These are phyloP conservation scores for Pomatostomus ruficeps DNA, from an alignment of 2,113 vertebrate species.

Conservation along the genomic window DNA sequence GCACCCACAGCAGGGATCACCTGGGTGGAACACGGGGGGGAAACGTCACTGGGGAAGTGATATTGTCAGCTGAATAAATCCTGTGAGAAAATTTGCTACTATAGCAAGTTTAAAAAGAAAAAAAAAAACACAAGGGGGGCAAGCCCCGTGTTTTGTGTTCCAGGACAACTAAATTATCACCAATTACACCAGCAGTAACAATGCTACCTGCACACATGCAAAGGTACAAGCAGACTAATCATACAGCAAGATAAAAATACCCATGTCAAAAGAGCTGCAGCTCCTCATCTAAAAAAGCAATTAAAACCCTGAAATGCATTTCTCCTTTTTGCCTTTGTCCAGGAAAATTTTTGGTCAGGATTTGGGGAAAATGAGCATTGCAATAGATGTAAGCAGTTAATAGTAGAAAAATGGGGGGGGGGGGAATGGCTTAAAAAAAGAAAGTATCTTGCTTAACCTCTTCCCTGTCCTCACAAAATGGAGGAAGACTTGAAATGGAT, in stretches of 20 bases:
- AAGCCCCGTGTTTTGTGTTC: not conserved
- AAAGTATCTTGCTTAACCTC: not conserved
- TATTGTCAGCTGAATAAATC: not conserved
- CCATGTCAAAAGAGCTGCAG: not conserved
- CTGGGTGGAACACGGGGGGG: not conserved
- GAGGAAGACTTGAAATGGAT: not conserved
- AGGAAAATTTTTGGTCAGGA: not conserved
- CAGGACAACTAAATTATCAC: not conserved
- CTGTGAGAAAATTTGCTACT: not conserved
- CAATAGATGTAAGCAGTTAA: not conserved
- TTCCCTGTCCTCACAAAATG: not conserved
- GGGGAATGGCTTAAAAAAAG: too few relatives aligned
- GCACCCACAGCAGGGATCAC: not conserved
- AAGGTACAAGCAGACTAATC: not conserved
- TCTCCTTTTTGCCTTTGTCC: not conserved
- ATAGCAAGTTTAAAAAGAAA: not conserved
- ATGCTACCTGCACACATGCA: not conserved
- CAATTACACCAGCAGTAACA: not conserved
- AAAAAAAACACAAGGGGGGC: not conserved
- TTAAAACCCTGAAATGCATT: not conserved
- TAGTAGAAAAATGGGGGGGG: too few relatives aligned
- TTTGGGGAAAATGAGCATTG: not conserved
- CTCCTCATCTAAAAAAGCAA: not conserved
- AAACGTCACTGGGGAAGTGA: not conserved
- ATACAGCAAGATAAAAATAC: not conserved